Conservation (phyloP, 2,888 invertebrate genomes). For the Andrena flavipes region DNA sequence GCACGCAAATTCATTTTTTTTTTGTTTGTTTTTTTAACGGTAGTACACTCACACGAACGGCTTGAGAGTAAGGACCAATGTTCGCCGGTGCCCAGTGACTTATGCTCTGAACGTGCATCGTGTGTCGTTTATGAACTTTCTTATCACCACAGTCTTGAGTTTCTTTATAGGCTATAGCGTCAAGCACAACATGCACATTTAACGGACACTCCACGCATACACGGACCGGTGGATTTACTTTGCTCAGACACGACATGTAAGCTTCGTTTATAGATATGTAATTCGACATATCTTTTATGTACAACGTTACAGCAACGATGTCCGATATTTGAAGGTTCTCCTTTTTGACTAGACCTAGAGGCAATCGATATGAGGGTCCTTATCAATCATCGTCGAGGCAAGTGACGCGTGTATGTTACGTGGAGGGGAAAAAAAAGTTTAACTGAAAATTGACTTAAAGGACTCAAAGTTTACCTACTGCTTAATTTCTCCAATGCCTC, state of each 20-base stretch:
- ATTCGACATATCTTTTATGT: conserved; percentile 92
- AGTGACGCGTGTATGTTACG: conserved; percentile 9
- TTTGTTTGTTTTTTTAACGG: conserved; percentile 46
- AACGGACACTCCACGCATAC: conserved; percentile 94
- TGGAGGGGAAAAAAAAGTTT: conserved; percentile 14
- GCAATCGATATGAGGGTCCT: conserved; percentile 24
- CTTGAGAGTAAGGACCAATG: conserved; percentile 98
- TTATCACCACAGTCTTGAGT: conserved; percentile 75
- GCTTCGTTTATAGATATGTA: conserved; percentile 92
- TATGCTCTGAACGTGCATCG: conserved; percentile 97
- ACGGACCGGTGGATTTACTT: conserved; percentile 93
- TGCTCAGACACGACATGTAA: conserved; percentile 90
- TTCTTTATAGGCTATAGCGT: conserved; percentile 89
- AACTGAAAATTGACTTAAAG: conserved; percentile 56
- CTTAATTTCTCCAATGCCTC: conserved; percentile 91
- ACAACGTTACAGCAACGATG: conserved; percentile 93
- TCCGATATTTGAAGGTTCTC: conserved; percentile 85
- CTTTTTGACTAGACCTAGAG: conserved; percentile 79
- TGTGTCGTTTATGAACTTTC: conserved; percentile 86
- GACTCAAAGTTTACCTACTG: conserved; percentile 88
- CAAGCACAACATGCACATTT: conserved; percentile 91
- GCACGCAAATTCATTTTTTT: conserved; percentile 41
- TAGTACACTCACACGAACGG: conserved; percentile 89
- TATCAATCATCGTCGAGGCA: conserved; percentile 21
- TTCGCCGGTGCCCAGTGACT: conserved; percentile 99